A percentile compares a stretch with the other conserved stretches of the same genome.
These are phyloP conservation scores for Pelvicachromis taeniatus DNA, from an alignment of 2,113 vertebrate species.

Conservation along the genomic window DNA sequence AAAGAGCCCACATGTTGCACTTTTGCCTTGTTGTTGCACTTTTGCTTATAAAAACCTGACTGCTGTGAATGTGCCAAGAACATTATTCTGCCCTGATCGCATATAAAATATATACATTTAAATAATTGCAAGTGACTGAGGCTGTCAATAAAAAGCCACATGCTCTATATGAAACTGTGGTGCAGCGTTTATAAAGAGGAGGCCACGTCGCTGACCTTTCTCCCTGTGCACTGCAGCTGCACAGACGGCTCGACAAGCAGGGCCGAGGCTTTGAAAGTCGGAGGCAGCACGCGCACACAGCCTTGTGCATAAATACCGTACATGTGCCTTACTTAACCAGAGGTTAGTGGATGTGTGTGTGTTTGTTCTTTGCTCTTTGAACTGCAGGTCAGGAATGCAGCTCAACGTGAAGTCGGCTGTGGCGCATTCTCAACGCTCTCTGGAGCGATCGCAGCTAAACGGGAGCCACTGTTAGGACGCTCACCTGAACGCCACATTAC, in stretches of 20 bases:
- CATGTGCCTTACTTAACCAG: conserved; percentile 1
- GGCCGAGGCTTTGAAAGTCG: background rate
- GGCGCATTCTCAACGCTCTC: conserved; percentile 50
- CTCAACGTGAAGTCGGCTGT: conserved; percentile 59
- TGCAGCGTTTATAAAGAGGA: background rate
- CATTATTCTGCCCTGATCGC: background rate
- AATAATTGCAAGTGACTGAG: background rate
- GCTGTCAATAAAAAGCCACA: background rate
- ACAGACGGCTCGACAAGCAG: background rate
- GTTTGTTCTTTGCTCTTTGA: conserved; percentile 66
- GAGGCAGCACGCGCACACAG: background rate
- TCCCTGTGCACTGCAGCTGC: fast-evolving
- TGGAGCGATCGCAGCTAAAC: background rate
- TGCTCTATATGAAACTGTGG: background rate
- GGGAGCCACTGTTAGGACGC: background rate
- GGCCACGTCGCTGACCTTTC: background rate
- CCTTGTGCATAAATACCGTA: background rate
- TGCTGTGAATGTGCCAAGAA: background rate
- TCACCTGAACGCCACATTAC: conserved; percentile 21
- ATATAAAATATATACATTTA: background rate
- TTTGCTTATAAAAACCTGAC: background rate
- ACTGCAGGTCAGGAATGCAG: conserved; percentile 73
- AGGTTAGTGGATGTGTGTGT: background rate
- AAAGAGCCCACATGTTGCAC: background rate
- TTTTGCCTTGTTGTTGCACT: background rate